These are phyloP conservation scores for Callinectes sapidus DNA, from an alignment of 2,888 invertebrate species.

Conservation along the genomic window DNA sequence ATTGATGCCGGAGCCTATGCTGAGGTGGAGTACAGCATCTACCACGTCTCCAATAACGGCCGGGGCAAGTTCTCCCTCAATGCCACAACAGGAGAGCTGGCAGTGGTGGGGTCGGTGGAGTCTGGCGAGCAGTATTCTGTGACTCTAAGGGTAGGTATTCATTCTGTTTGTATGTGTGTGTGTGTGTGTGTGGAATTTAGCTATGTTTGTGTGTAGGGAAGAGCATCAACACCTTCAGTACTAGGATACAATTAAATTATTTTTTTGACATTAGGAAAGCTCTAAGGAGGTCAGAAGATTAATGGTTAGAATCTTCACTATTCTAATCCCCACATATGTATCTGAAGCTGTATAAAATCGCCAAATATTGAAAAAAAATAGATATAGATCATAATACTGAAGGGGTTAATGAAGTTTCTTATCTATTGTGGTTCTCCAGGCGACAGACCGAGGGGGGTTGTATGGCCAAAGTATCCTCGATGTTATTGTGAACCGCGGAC, in stretches of 20 bases:
- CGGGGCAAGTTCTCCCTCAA: conserved; percentile 90
- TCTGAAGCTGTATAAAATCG: no score
- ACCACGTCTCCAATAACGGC: conserved; percentile 93
- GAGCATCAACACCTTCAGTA: neutral
- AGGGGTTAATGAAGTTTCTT: no score
- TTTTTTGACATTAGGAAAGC: no score
- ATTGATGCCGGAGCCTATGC: conserved; percentile 92
- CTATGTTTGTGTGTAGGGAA: neutral
- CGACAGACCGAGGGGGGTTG: conserved; percentile 86
- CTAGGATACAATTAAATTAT: no score
- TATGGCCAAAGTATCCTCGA: conserved; percentile 91
- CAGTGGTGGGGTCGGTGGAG: conserved; percentile 86
- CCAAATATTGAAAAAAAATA: no score
- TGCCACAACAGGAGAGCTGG: conserved; percentile 84
- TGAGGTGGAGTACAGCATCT: conserved; percentile 87
- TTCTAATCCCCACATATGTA: no score
- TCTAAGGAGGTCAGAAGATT: no score
- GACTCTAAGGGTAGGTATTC: conserved; percentile 82
- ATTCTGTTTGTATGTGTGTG: neutral
- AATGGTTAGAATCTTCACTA: no score
- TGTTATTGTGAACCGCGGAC: conserved; percentile 88
- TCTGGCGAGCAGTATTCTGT: conserved; percentile 93
- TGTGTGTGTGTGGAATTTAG: neutral
- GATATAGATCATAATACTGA: no score
- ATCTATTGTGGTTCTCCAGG: conserved; percentile 73